Percentiles rank a stretch among this genome's conserved stretches.
phyloP scores from a whole-genome alignment of 30 jellyfish, hydroid and myxozoan genomes.

The Cassiopea xamachana region DNA sequence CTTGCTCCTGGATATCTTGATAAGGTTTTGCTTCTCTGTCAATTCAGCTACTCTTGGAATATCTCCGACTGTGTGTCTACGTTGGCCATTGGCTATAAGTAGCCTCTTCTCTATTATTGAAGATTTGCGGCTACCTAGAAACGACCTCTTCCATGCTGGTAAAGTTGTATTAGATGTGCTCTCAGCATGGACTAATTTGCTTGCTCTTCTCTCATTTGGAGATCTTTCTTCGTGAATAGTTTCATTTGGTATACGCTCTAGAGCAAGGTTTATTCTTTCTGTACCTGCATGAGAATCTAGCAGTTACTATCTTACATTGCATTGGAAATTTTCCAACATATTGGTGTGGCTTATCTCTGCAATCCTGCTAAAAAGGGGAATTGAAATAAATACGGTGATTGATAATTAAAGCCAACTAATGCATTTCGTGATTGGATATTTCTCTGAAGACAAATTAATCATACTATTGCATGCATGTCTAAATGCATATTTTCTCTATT shows the following conservation, averaged over 20 bases:
- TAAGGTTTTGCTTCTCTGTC: neutral
- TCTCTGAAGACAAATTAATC: too few relatives aligned
- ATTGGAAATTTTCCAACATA: too few relatives aligned
- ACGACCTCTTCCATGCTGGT: neutral
- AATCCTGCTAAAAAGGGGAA: too few relatives aligned
- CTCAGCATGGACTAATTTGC: neutral
- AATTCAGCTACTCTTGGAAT: neutral
- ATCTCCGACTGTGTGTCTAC: slow-evolving; percentile 65
- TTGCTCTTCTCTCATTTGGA: neutral
- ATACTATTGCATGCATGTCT: too few relatives aligned
- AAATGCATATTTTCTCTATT: too few relatives aligned
- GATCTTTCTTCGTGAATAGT: neutral
- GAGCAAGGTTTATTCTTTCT: slow-evolving; percentile 43
- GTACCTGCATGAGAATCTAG: slow-evolving; percentile 7
- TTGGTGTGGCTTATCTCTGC: too few relatives aligned
- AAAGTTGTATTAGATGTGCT: neutral
- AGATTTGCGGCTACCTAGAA: neutral
- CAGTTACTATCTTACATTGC: too few relatives aligned
- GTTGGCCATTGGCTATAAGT: neutral
- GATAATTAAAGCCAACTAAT: too few relatives aligned
- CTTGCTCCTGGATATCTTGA: slow-evolving; percentile 35
- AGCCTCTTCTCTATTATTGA: slow-evolving; percentile 21
- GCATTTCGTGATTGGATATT: too few relatives aligned
- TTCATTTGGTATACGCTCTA: slow-evolving; percentile 61
- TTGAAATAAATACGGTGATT: too few relatives aligned